Evolutionary conservation across 2,113 vertebrate species (phyloP).

Genomic region (Riparia riparia): DNA sequence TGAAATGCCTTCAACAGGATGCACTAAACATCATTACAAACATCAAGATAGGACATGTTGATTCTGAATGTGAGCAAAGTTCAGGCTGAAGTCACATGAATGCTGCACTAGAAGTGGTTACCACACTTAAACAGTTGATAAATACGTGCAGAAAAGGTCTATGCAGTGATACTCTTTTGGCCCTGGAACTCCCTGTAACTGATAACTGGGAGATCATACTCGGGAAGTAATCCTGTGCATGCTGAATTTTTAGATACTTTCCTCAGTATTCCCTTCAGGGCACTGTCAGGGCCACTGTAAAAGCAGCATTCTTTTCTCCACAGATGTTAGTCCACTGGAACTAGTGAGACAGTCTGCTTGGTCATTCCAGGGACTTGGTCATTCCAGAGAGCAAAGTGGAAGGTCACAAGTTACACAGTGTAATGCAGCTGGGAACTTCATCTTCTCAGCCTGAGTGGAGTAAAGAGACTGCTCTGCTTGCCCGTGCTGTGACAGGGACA

Average conservation of each 20-base stretch:
- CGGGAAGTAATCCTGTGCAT: neutral
- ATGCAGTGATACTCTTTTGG: neutral
- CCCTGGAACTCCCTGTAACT: neutral
- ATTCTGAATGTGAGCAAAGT: neutral
- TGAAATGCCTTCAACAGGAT: neutral
- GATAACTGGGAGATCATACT: neutral
- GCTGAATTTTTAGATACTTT: neutral
- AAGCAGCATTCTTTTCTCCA: neutral
- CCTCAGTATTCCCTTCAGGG: neutral
- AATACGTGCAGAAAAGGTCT: neutral
- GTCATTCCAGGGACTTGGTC: neutral
- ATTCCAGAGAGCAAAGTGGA: neutral
- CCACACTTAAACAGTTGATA: neutral
- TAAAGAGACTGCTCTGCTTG: neutral
- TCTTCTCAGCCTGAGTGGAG: neutral
- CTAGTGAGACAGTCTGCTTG: too few relatives aligned
- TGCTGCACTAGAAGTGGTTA: neutral
- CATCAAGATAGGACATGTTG: neutral
- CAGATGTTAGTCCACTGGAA: neutral
- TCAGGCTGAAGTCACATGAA: neutral
- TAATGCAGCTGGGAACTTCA: neutral
- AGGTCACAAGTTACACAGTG: neutral
- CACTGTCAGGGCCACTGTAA: neutral
- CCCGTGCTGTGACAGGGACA: accelerated
- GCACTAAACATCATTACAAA: neutral